Base-by-base conservation (phyloP, 2,888 invertebrate genomes). In the Ptilodon capucinus region DNA sequence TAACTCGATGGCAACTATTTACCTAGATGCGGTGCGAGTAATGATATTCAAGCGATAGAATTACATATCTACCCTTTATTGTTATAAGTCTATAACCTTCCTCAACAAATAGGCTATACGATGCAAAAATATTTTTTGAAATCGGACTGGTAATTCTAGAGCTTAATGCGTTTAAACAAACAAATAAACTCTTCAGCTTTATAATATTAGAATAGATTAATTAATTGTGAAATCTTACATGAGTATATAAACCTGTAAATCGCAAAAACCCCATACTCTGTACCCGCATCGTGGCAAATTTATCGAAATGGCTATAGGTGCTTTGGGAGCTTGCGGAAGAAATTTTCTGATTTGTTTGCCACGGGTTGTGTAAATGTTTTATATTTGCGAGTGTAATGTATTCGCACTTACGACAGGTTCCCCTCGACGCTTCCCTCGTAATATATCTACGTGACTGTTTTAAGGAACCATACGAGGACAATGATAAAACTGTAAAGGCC, bases 1-100 rank as follows among this genome's bases (percentile, higher is more conserved):
- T 79, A 81, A 78, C 78, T 73, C 71, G 59, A 71, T 72, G 69
- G 71, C 57, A 75, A 73, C 74, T 78, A 79, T 76, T n/a, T 74
- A 71, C 62, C 54, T 55, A 52, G 54, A 36, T 46, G 45, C 18
- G 25, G 58, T 49, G 8, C 40, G 54, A 57, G 41, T 48, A 21
- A 56, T 34, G 44, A 42, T 42, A 18, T 7, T 1, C 7, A 0
- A 6, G 58, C 62, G 60, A 43, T n/a, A n/a, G n/a, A n/a, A n/a
- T n/a, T n/a, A n/a, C n/a, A n/a, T n/a, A n/a, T n/a, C n/a, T n/a
- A n/a, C n/a, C n/a, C n/a, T n/a, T n/a, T n/a, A n/a, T n/a, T n/a
- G n/a, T n/a, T n/a, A n/a, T n/a, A n/a, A n/a, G n/a, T n/a, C n/a
- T n/a, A n/a, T n/a, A n/a, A n/a, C n/a, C n/a, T n/a, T n/a, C n/a